phyloP scores from a whole-genome alignment of 2,797 vertebrate genomes.

The Sarcophilus harrisii region DNA sequence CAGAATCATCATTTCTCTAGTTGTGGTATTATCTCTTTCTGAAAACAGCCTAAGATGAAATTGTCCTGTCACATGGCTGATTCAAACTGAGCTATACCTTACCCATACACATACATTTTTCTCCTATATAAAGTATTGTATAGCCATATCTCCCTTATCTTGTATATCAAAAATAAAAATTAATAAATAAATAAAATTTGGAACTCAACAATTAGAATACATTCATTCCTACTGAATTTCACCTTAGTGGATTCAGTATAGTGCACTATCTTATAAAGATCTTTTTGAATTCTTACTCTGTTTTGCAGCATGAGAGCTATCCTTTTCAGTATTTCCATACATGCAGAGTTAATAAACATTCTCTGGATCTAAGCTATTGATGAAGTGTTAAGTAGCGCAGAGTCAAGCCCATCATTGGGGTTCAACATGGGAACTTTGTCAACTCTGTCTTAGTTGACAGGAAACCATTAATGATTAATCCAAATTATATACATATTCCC shows the following conservation, averaged over 20 bases:
- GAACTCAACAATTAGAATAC: not conserved
- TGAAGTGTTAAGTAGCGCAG: not conserved
- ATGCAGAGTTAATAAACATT: not conserved
- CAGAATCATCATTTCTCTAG: not conserved
- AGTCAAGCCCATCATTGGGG: not conserved
- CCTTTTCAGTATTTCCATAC: not conserved
- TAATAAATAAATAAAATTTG: no score
- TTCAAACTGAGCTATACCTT: not conserved
- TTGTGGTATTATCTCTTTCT: not conserved
- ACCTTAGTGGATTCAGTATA: not conserved
- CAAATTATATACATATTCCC: not conserved
- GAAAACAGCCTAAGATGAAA: not conserved
- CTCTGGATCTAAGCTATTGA: not conserved
- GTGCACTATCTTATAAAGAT: not conserved
- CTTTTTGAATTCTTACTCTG: not conserved
- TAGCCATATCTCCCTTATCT: not conserved
- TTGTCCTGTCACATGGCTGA: not conserved
- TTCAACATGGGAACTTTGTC: not conserved
- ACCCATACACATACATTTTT: not conserved
- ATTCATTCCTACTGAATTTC: not conserved
- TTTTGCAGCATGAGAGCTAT: not conserved
- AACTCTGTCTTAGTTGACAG: not conserved
- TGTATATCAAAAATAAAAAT: not conserved
- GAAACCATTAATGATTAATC: not conserved
- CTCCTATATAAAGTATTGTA: not conserved